A percentile compares a stretch with the other conserved stretches of the same genome.
phyloP scores from a whole-genome alignment of 2,797 vertebrate genomes.

The Phataginus tricuspis region DNA sequence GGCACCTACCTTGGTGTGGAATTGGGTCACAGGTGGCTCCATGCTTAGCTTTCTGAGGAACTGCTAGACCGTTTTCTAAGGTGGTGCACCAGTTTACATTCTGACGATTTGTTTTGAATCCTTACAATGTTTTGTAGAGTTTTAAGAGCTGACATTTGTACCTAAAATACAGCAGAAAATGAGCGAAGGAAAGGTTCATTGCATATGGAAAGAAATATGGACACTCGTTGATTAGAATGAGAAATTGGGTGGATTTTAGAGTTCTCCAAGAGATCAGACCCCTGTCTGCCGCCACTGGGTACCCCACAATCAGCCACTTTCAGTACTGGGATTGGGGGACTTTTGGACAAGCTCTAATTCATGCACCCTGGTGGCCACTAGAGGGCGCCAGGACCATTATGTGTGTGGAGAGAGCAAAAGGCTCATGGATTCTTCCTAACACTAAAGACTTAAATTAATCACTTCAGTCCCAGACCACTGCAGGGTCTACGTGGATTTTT shows the following conservation, averaged over 20 bases:
- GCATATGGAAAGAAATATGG: background rate
- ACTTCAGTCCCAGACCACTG: background rate
- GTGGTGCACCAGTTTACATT: background rate
- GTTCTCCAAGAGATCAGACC: background rate
- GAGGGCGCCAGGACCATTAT: background rate
- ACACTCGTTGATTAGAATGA: too few species aligned
- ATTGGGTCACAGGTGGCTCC: background rate
- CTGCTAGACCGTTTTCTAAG: background rate
- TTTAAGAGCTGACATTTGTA: accelerated
- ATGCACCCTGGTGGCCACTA: background rate
- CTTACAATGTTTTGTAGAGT: background rate
- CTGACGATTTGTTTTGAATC: background rate
- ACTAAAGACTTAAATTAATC: background rate
- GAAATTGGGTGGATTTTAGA: background rate
- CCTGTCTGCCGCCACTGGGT: accelerated
- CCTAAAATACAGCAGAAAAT: background rate
- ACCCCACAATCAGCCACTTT: accelerated
- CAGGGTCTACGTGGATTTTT: background rate
- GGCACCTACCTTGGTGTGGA: accelerated
- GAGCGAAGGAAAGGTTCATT: background rate
- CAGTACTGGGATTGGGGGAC: background rate
- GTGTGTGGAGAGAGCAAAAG: background rate
- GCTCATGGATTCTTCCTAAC: background rate
- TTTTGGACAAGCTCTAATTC: background rate
- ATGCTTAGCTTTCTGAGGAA: background rate